A percentile compares a stretch with the other conserved stretches of the same genome.
Evolutionary conservation across 2,113 vertebrate genomes (phyloP).

Genomic region (Anolis sagrei): DNA sequence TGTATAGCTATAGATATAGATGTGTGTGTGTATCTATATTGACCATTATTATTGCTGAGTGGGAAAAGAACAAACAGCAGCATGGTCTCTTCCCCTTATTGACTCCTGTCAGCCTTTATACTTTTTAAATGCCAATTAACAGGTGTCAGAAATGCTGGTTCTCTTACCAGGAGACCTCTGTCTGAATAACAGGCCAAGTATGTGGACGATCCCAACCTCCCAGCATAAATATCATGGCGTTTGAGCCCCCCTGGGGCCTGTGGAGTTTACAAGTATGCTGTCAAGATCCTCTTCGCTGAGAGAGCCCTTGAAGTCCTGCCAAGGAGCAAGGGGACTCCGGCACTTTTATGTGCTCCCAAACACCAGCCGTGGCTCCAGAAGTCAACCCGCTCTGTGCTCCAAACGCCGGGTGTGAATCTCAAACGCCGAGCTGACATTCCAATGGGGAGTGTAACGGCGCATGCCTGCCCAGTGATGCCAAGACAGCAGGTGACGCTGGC

Average conservation of each 20-base stretch:
- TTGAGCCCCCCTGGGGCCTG: conserved; percentile 80
- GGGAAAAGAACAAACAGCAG: not conserved
- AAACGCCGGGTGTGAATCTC: conserved; percentile 82
- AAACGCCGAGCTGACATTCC: conserved; percentile 81
- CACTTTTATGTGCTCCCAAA: conserved; percentile 83
- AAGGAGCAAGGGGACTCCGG: conserved; percentile 76
- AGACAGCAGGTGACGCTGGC: conserved; percentile 82
- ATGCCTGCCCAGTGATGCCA: conserved; percentile 82
- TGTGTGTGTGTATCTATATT: not conserved
- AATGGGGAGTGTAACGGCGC: conserved; percentile 76
- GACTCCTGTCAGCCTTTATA: conserved; percentile 62
- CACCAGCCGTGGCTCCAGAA: conserved; percentile 73
- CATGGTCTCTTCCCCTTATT: conserved; percentile 36
- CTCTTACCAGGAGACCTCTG: conserved; percentile 63
- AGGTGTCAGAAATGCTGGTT: conserved; percentile 78
- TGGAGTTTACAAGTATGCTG: conserved; percentile 85
- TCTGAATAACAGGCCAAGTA: conserved; percentile 77
- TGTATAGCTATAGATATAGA: too few relatives aligned
- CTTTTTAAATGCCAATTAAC: conserved; percentile 82
- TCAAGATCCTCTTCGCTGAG: conserved; percentile 79
- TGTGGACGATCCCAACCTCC: conserved; percentile 69
- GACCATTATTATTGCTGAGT: not conserved
- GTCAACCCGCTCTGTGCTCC: conserved; percentile 75
- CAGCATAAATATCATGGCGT: conserved; percentile 81
- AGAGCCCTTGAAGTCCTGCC: conserved; percentile 84